Percentiles rank a stretch among this genome's conserved stretches.
Evolutionary conservation across 2,797 vertebrate genomes (phyloP).

Genomic region (Pelodytes ibericus): DNA sequence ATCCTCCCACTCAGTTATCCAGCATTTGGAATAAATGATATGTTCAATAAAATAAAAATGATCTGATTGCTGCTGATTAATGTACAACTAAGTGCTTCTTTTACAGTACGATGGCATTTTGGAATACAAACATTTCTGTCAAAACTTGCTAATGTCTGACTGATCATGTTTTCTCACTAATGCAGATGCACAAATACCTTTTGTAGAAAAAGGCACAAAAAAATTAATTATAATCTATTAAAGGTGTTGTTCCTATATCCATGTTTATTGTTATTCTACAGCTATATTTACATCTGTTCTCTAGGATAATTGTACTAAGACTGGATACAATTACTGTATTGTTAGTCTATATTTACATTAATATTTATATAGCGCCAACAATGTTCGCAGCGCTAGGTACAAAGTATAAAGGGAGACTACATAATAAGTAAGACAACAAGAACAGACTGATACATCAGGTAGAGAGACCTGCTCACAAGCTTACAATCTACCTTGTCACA

Average conservation of each 20-base stretch:
- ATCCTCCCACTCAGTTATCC: neutral
- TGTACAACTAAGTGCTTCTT: constrained; percentile 11
- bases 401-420: too few relatives aligned
- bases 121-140: constrained; percentile 28
- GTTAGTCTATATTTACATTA: too few relatives aligned
- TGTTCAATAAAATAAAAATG: constrained; percentile 16
- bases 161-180: constrained; percentile 30
- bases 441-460: too few relatives aligned
- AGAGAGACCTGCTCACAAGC: too few relatives aligned
- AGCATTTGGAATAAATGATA: constrained; percentile 19
- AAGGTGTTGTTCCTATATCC: neutral
- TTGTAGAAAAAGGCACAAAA: neutral
- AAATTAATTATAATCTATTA: constrained; percentile 19
- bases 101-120: constrained; percentile 31
- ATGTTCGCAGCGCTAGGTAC: too few relatives aligned
- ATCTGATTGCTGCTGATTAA: constrained; percentile 30
- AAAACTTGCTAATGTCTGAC: constrained; percentile 16
- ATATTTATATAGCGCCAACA: too few relatives aligned
- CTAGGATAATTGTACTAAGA: constrained; percentile 1
- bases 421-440: too few relatives aligned
- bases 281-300: neutral
- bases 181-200: constrained; percentile 31
- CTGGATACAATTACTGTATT: neutral
- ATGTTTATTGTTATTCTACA: constrained; percentile 12
- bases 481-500: too few relatives aligned